Percentiles rank a stretch among this genome's conserved stretches.
Evolutionary conservation across 2,888 invertebrate species (phyloP).

Genomic region (Harpalus rubripes): DNA sequence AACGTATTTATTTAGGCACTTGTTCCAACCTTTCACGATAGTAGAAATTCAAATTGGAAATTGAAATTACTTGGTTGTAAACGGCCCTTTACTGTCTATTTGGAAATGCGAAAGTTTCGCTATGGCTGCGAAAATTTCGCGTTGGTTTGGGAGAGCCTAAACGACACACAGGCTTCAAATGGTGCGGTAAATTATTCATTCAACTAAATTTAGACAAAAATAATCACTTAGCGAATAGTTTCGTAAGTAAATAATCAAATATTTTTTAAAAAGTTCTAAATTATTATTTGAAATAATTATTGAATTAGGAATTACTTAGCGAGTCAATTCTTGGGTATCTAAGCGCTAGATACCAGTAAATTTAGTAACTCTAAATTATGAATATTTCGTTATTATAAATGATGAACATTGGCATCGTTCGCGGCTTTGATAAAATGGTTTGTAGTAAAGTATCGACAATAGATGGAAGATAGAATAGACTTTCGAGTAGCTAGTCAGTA

Average conservation of each 20-base stretch:
- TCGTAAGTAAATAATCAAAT: slow-evolving; percentile 44
- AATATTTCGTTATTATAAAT: slow-evolving; percentile 25
- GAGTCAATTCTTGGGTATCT: slow-evolving; percentile 6
- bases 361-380: slow-evolving; percentile 23
- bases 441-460: slow-evolving; percentile 60
- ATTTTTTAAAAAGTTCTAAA: slow-evolving; percentile 47
- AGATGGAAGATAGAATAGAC: slow-evolving; percentile 59
- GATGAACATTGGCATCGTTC: slow-evolving; percentile 61
- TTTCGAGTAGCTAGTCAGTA: slow-evolving; percentile 67
- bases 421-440: slow-evolving; percentile 54
- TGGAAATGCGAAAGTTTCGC: too few relatives aligned
- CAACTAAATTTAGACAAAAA: slow-evolving; percentile 18
- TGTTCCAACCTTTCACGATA: too few relatives aligned
- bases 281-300: slow-evolving; percentile 38
- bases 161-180: slow-evolving; percentile 53
- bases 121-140: too few relatives aligned
- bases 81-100: too few relatives aligned
- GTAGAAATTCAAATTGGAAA: too few relatives aligned
- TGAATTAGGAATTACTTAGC: not conserved
- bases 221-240: slow-evolving; percentile 38
- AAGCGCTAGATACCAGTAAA: slow-evolving; percentile 29
- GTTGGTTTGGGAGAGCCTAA: slow-evolving; percentile 29
- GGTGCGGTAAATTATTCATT: slow-evolving; percentile 55
- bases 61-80: too few relatives aligned
- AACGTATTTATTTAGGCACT: too few relatives aligned